These are phyloP conservation scores for Saxicola maurus DNA, from an alignment of 2,797 vertebrate species.

Conservation along the genomic window DNA sequence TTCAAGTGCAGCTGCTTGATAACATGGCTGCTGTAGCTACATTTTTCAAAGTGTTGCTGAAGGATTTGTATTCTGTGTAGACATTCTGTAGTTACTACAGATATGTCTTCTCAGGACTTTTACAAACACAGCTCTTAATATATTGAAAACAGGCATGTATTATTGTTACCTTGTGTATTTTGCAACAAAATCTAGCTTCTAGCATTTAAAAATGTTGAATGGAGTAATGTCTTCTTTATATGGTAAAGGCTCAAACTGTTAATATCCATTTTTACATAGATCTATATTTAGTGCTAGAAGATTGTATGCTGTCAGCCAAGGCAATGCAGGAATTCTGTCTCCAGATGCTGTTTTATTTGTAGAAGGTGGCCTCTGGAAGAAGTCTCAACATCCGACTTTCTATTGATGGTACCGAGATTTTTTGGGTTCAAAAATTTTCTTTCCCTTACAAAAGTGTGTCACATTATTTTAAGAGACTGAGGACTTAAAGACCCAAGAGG, in stretches of 20 bases:
- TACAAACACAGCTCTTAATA: background rate
- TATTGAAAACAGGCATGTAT: background rate
- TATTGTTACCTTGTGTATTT: slow-evolving; percentile 32
- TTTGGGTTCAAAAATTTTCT: background rate
- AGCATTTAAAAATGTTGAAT: background rate
- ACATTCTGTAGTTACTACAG: background rate
- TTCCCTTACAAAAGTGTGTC: background rate
- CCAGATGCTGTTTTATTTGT: slow-evolving; percentile 49
- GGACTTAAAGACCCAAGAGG: background rate
- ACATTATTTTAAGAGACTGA: background rate
- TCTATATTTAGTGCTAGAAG: slow-evolving; percentile 48
- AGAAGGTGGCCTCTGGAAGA: slow-evolving; percentile 18
- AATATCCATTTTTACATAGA: slow-evolving; percentile 7
- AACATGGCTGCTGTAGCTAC: background rate
- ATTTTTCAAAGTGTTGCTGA: background rate
- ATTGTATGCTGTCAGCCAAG: slow-evolving; percentile 19
- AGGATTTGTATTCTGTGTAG: background rate
- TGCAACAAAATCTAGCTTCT: slow-evolving; percentile 26
- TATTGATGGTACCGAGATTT: background rate
- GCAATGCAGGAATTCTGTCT: slow-evolving; percentile 38
- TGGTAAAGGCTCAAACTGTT: slow-evolving; percentile 16
- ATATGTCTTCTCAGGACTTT: background rate
- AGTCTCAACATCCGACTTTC: background rate
- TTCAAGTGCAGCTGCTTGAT: background rate
- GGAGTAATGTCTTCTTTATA: slow-evolving; percentile 24